Evolutionary conservation across 2,888 invertebrate species (phyloP).

Genomic region (Eristalis arbustorum): DNA sequence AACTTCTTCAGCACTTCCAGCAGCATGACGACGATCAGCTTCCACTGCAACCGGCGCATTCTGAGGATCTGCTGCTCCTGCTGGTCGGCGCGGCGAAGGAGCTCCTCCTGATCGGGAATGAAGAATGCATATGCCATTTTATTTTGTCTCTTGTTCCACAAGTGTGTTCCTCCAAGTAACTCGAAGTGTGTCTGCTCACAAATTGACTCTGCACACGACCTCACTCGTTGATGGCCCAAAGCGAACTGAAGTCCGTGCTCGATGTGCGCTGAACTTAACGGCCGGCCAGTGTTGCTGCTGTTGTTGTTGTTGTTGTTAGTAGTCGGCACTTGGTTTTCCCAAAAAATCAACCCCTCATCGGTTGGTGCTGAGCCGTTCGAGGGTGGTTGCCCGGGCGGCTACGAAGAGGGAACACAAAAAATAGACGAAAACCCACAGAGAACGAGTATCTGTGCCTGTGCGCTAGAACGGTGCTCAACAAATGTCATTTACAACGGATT

Average conservation of each 20-base stretch:
- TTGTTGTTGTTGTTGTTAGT: slow-evolving; percentile 59
- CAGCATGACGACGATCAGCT: slow-evolving; percentile 71
- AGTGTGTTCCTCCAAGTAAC: slow-evolving; percentile 27
- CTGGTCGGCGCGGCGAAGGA: slow-evolving; percentile 76
- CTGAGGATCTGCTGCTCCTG: slow-evolving; percentile 76
- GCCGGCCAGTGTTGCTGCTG: slow-evolving; percentile 25
- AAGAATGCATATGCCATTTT: slow-evolving; percentile 78
- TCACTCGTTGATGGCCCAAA: slow-evolving; percentile 65
- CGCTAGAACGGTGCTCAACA: slow-evolving; percentile 45
- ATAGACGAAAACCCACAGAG: neutral
- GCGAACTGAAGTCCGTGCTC: slow-evolving; percentile 48
- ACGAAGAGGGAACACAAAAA: neutral
- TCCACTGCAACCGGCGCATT: slow-evolving; percentile 75
- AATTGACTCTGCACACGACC: slow-evolving; percentile 63
- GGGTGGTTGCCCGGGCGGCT: neutral
- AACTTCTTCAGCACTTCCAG: neutral
- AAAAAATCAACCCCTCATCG: slow-evolving; percentile 31
- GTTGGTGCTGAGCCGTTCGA: neutral
- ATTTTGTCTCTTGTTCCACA: slow-evolving; percentile 13
- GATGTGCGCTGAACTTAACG: slow-evolving; percentile 36
- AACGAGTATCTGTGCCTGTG: neutral
- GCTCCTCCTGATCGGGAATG: slow-evolving; percentile 77
- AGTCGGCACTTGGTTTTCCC: slow-evolving; percentile 68
- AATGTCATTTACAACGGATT: slow-evolving; percentile 50
- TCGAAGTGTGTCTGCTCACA: neutral